These are phyloP conservation scores for Tachystola acroxantha DNA, from an alignment of 2,888 invertebrate genomes.

Conservation along the genomic window DNA sequence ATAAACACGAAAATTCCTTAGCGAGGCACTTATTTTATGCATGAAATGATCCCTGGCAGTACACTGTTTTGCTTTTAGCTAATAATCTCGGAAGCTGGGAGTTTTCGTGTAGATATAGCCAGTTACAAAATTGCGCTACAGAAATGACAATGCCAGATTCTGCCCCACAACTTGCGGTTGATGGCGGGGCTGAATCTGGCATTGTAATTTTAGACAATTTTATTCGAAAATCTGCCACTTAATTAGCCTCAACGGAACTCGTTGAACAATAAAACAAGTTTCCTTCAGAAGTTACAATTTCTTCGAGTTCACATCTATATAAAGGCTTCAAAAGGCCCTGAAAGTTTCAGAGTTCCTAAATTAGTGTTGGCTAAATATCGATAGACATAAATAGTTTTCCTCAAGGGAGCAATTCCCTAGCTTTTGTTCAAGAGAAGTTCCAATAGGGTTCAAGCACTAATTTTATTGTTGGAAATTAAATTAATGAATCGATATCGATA, in stretches of 20 bases:
- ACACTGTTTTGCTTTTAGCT: constrained; percentile 63
- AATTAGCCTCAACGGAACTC: constrained; percentile 6
- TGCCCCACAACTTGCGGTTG: no score
- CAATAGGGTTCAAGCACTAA: no score
- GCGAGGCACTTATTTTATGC: constrained; percentile 43
- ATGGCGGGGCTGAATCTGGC: no score
- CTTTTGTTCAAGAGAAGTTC: no score
- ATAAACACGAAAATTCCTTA: constrained; percentile 35
- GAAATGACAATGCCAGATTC: no score
- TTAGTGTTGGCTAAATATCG: no score
- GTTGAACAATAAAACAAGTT: constrained; percentile 11
- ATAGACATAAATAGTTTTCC: no score
- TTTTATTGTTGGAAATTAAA: no score
- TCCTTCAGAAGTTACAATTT: constrained; percentile 12
- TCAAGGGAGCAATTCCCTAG: no score
- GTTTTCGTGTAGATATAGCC: no score
- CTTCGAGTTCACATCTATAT: constrained; percentile 11
- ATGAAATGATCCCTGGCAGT: constrained; percentile 33
- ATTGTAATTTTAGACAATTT: background rate
- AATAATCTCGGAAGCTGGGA: constrained; percentile 31
- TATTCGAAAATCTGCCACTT: constrained; percentile 3
- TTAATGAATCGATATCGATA: no score
- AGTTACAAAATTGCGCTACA: no score
- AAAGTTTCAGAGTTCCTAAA: background rate
- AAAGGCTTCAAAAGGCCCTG: constrained; percentile 5